Evolutionary conservation across 2,113 vertebrate genomes (phyloP).

Genomic region (Thunnus maccoyii): DNA sequence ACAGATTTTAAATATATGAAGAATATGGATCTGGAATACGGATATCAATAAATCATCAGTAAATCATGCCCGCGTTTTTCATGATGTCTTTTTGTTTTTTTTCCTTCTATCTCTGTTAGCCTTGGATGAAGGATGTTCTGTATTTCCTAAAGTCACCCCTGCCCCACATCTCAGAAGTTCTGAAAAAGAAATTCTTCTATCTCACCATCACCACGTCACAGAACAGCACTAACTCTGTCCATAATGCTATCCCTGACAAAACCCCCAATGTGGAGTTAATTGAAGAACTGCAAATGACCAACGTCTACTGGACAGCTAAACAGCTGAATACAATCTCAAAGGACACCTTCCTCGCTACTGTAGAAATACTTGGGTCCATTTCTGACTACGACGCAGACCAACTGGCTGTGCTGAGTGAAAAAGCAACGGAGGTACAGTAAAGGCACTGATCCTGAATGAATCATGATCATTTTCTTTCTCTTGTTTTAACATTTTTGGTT

Average conservation of each 20-base stretch:
- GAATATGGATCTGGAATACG: too few relatives aligned
- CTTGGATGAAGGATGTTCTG: conserved; percentile 74
- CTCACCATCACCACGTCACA: conserved; percentile 42
- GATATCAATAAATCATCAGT: neutral
- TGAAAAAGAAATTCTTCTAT: conserved; percentile 73
- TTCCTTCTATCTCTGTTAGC: conserved; percentile 48
- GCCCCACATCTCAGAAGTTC: neutral
- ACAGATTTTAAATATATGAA: too few relatives aligned
- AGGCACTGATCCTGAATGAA: neutral
- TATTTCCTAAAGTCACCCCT: conserved; percentile 54
- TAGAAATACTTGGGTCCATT: conserved; percentile 72
- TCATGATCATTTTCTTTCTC: neutral
- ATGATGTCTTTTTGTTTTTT: neutral
- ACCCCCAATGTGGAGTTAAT: conserved; percentile 55
- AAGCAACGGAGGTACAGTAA: conserved; percentile 70
- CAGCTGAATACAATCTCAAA: conserved; percentile 64
- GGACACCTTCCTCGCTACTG: conserved; percentile 49
- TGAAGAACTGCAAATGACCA: conserved; percentile 59
- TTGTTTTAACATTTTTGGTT: too few relatives aligned
- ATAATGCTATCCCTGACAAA: neutral
- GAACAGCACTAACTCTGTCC: too few relatives aligned
- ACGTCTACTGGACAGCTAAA: conserved; percentile 68
- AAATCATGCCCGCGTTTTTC: neutral
- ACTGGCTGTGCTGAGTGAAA: conserved; percentile 63
- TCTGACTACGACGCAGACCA: conserved; percentile 62